Conservation (phyloP, 2,797 vertebrate genomes). For the Salarias fasciatus region DNA sequence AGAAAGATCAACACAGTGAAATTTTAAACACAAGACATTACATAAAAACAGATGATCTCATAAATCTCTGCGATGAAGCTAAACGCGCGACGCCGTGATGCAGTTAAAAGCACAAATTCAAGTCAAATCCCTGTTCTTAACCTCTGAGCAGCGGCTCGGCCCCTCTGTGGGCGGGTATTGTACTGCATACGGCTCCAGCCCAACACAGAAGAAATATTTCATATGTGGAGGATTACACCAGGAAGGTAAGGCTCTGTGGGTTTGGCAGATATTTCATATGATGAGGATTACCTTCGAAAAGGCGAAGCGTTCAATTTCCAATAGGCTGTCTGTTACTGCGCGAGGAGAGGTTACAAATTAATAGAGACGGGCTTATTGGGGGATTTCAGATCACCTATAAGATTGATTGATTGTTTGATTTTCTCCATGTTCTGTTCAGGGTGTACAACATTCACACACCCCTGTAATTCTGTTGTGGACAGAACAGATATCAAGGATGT, state of each 20-base stretch:
- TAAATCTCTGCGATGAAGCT: not conserved
- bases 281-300: slow-evolving; percentile 57
- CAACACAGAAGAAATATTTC: slow-evolving; percentile 72
- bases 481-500: too few species aligned
- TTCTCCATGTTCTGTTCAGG: too few species aligned
- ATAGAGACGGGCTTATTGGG: slow-evolving; percentile 29
- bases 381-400: too few species aligned
- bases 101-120: not conserved
- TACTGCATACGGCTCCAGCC: slow-evolving; percentile 31
- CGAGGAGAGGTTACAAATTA: slow-evolving; percentile 30
- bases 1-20: slow-evolving; percentile 27
- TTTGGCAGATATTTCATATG: slow-evolving; percentile 60
- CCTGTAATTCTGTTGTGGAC: too few species aligned
- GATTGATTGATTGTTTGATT: too few species aligned
- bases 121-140: slow-evolving; percentile 39
- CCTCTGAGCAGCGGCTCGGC: slow-evolving; percentile 23
- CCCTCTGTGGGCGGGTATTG: slow-evolving; percentile 45
- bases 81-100: slow-evolving; percentile 8
- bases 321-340: slow-evolving; percentile 40
- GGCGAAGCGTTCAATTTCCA: slow-evolving; percentile 50
- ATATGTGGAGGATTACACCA: slow-evolving; percentile 71
- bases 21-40: slow-evolving; percentile 5
- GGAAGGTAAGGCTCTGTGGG: slow-evolving; percentile 17
- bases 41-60: not conserved
- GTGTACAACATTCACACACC: too few species aligned